Evolutionary conservation across 2,888 invertebrate species (phyloP), one percentile per base, ranked within the genome.

Genomic region (Cerceris rybyensis): DNA sequence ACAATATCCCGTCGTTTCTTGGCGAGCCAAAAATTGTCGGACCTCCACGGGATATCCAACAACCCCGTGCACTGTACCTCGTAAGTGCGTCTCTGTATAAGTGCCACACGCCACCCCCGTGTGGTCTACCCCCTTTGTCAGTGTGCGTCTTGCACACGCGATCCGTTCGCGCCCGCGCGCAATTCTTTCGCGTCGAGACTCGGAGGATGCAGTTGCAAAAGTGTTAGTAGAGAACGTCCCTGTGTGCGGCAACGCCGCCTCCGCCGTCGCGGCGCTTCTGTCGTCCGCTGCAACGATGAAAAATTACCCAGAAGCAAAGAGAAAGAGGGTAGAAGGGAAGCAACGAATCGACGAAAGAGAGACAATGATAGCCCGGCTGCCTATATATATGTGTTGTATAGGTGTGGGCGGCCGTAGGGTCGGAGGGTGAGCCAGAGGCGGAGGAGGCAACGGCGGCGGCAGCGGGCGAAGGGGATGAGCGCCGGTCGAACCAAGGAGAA

Each of bases 221-320:
- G 67, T 78, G 69, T 46, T 57, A 55, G 75, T 65, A 39, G 57
- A 73, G 28, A 67, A 66, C 77, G 81, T 77, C 75, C 73, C 65
- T 79, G 79, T 78, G 70, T 80, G 86, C 81, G 81, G 86, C 81
- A 88, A 85, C 88, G 84, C 87, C 83, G 88, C 88, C 82, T 82
- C 83, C 81, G 81, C 84, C 85, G 86, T 87, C 85, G 84, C 82
- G 87, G 83, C 89, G 88, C 87, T 89, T 88, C 89, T 90, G 89
- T 89, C 89, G 88, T 87, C 85, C 88, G 88, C 86, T 89, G 90
- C 90, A 91, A 90, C 90, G 91, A 91, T 91, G 91, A 91, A 91
- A 91, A 91, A 91, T 91, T 91, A 91, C 90, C 91, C 89, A 88
- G 90, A 89, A 90, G 90, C 90, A 89, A 85, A 87, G 83, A 71